Percentiles rank a stretch among this genome's conserved stretches.
These are phyloP conservation scores for Strigamia maritima DNA, from an alignment of 2,888 invertebrate genomes.

Conservation along the genomic window DNA sequence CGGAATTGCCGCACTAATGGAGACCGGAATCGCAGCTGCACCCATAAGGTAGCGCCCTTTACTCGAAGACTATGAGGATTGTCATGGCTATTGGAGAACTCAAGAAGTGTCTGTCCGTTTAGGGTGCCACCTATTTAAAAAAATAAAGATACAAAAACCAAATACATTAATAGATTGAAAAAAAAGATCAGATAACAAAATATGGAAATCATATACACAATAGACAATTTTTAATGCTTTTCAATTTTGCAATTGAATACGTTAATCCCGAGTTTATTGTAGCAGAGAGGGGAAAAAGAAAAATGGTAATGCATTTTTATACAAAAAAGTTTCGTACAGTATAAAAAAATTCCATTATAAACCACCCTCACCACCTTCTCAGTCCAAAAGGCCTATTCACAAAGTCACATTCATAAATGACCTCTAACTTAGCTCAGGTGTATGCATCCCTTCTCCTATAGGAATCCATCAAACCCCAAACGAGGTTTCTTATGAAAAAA, in stretches of 20 bases:
- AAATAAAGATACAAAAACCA: neutral
- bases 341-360: slow-evolving; percentile 12
- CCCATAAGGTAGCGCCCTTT: slow-evolving; percentile 75
- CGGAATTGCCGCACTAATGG: slow-evolving; percentile 48
- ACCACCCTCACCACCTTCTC: neutral
- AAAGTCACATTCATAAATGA: slow-evolving; percentile 34
- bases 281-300: neutral
- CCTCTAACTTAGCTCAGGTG: slow-evolving; percentile 30
- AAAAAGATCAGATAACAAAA: neutral
- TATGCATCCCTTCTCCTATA: slow-evolving; percentile 33
- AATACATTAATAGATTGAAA: neutral
- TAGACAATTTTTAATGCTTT: neutral
- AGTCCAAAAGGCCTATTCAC: slow-evolving; percentile 19
- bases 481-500: slow-evolving; percentile 31
- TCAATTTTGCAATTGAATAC: neutral
- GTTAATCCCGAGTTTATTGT: neutral
- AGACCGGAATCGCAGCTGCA: slow-evolving; percentile 61
- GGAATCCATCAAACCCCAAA: slow-evolving; percentile 34
- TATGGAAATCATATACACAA: too few relatives aligned
- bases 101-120: slow-evolving; percentile 79
- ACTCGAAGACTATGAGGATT: slow-evolving; percentile 64
- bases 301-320: slow-evolving; percentile 15
- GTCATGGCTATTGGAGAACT: slow-evolving; percentile 72
- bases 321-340: neutral
- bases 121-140: slow-evolving; percentile 68